phyloP scores from a whole-genome alignment of 2,888 invertebrate species.

The Diploptera punctata region DNA sequence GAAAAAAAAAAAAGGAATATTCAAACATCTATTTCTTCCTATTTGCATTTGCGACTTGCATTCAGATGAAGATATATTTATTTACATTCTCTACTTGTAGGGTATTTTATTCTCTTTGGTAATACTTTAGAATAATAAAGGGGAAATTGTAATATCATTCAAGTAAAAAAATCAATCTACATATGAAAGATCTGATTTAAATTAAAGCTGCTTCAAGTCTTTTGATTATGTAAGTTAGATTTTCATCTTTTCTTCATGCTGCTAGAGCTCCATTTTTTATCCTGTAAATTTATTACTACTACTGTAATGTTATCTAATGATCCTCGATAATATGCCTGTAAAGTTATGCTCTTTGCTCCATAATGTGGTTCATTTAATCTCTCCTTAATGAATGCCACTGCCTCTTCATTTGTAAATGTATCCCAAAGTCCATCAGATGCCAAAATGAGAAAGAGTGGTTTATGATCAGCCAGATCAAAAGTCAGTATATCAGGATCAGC shows the following conservation, averaged over 20 bases:
- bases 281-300: conserved; percentile 61
- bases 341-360: conserved; percentile 89
- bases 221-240: not conserved
- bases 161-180: too few species aligned
- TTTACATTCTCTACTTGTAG: too few species aligned
- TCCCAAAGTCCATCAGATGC: conserved; percentile 98
- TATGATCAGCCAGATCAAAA: conserved; percentile 85
- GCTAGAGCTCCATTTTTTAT: conserved; percentile 39
- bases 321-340: conserved; percentile 90
- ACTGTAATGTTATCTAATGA: conserved; percentile 97
- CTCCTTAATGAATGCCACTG: conserved; percentile 86
- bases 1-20: too few species aligned
- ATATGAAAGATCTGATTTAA: conserved; percentile 30
- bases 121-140: too few species aligned
- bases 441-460: conserved; percentile 86
- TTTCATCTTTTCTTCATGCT: conserved; percentile 32
- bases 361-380: conserved; percentile 84
- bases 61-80: too few species aligned
- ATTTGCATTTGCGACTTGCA: too few species aligned
- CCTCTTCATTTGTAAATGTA: conserved; percentile 94
- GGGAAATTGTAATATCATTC: too few species aligned
- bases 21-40: too few species aligned
- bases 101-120: too few species aligned
- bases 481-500: conserved; percentile 95
- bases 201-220: not conserved